A percentile compares a stretch with the other conserved stretches of the same genome.
Evolutionary conservation across 2,113 vertebrate species (phyloP).

Genomic region (Perccottus glenii): DNA sequence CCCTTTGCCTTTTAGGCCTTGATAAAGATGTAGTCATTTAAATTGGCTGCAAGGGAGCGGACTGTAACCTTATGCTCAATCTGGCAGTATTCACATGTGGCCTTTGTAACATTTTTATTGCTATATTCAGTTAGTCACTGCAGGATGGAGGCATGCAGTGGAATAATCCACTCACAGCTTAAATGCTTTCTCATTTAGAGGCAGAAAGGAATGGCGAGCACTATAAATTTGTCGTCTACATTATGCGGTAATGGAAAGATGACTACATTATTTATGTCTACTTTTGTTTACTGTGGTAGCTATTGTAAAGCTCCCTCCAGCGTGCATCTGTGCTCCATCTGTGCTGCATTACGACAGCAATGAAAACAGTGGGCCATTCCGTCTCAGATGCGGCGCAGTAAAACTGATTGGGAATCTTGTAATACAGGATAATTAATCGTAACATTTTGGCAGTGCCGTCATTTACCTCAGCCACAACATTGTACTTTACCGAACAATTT

Average conservation of each 20-base stretch:
- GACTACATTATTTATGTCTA: conserved; percentile 9
- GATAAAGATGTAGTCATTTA: neutral
- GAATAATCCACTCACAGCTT: neutral
- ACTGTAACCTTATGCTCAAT: no score
- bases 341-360: conserved; percentile 6
- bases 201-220: neutral
- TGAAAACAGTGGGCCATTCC: neutral
- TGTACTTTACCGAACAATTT: neutral
- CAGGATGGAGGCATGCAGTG: neutral
- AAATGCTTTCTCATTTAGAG: conserved; percentile 6
- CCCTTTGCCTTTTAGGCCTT: neutral
- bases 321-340: conserved; percentile 9
- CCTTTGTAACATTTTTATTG: neutral
- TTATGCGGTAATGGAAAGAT: conserved; percentile 5
- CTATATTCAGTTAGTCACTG: neutral
- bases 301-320: conserved; percentile 2
- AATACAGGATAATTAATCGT: neutral
- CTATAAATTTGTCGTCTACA: conserved; percentile 2
- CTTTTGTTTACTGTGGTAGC: conserved; percentile 6
- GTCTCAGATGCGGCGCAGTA: neutral
- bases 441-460: neutral
- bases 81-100: no score
- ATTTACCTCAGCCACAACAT: neutral
- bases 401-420: neutral
- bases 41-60: no score